Evolutionary conservation across 1,140 invertebrate genomes (phyloP), one percentile per base, ranked within the genome.

Genomic region (Cotesia chilonis): DNA sequence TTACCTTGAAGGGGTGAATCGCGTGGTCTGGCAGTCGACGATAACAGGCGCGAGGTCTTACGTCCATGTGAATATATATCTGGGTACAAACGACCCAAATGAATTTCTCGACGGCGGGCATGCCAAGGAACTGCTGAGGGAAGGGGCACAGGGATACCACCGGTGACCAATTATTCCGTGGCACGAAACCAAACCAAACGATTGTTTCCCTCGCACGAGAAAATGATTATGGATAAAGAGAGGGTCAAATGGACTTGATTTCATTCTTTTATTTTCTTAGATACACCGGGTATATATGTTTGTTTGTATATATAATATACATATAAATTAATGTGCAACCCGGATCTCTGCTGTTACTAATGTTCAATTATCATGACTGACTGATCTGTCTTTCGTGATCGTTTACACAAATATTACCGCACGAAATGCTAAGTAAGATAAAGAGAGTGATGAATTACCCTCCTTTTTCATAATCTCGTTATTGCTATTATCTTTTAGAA

Each of bases 31-130:
- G 73, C 70, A 75, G 66, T 71, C 60, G 63, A 77, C 72, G 80
- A 81, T 81, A 81, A 79, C 78, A 70, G 71, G 69, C 57, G 14
- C 47, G 68, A 75, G 75, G 74, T 79, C 77, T 78, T 78, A 74
- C 69, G 74, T 76, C 52, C 5, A 68, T 57, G n/a, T 69, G 51
- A 63, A 74, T 76, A 74, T 74, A 76, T 74, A 68, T 73, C n/a
- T 17, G 59, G 6, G 2, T 47, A 9, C 28, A 36, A 20, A 65
- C 37, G 51, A 69, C 20, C 47, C 37, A 47, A 70, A 76, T 70
- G 67, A 72, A 74, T 71, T 76, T 74, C 68, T 70, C 59, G 71
- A 66, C 64, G 69, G 17, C 60, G 9, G 47, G 70, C 35, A 63
- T 55, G 47, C 4, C 37, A 57, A 9, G 35, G 37, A 51, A 35